Conservation (phyloP, 1,140 invertebrate genomes). For the Diorhabda sublineata region DNA sequence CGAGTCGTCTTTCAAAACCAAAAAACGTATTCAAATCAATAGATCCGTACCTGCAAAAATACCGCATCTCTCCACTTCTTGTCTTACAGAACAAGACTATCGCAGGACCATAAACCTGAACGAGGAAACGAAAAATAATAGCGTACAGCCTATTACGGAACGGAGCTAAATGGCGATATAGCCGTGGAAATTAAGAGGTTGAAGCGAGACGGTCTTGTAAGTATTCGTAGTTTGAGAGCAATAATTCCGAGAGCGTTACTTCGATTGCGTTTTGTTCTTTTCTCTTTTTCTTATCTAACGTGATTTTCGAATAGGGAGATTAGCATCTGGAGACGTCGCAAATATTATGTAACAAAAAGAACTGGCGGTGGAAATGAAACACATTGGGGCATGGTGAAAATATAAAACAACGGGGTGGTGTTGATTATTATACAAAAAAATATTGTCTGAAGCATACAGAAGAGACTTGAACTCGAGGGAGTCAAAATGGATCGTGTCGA, state of each 20-base stretch:
- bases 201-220: neutral
- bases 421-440: too few species aligned
- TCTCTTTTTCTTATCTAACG: neutral
- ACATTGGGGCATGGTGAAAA: too few species aligned
- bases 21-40: too few species aligned
- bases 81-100: neutral
- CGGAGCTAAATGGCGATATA: neutral
- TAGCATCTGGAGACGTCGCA: too few species aligned
- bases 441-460: too few species aligned
- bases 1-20: too few species aligned
- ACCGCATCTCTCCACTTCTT: neutral
- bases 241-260: neutral
- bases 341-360: too few species aligned
- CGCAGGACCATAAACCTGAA: neutral
- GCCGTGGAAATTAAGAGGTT: neutral
- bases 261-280: neutral
- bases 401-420: too few species aligned
- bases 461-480: too few species aligned
- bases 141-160: neutral
- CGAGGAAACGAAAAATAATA: slow-evolving; percentile 1
- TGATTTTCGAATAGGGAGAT: too few species aligned
- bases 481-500: too few species aligned
- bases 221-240: neutral
- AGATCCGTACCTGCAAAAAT: neutral
- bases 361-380: too few species aligned